phyloP scores from a whole-genome alignment of 2,113 vertebrate genomes.

The Myodes glareolus region DNA sequence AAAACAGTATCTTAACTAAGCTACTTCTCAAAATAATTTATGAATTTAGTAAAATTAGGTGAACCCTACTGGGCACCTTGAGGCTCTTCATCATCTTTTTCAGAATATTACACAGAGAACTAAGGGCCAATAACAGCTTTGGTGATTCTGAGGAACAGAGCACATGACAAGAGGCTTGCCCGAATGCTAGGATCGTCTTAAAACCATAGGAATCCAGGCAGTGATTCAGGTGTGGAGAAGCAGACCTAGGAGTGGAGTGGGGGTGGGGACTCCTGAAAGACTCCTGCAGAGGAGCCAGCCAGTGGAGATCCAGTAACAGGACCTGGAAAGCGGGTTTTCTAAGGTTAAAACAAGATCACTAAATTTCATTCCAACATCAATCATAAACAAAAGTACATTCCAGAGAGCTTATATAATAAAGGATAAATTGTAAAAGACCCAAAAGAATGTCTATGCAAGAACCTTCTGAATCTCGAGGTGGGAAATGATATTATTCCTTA shows the following conservation, averaged over 20 bases:
- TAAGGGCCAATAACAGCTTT: neutral
- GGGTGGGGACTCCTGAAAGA: neutral
- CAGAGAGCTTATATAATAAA: conserved; percentile 25
- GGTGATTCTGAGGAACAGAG: conserved; percentile 39
- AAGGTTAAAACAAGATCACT: neutral
- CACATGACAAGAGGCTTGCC: neutral
- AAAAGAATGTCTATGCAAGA: neutral
- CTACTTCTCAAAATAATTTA: conserved; percentile 7
- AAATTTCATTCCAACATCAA: neutral
- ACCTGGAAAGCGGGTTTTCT: neutral
- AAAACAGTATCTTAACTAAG: neutral
- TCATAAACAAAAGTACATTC: neutral
- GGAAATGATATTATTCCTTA: neutral
- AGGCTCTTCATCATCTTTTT: neutral
- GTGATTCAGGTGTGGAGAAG: neutral
- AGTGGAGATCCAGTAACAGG: neutral
- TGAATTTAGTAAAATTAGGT: neutral
- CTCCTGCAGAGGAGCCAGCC: neutral
- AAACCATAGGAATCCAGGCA: neutral
- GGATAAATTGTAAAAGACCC: neutral
- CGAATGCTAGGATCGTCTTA: neutral
- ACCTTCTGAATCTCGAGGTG: neutral
- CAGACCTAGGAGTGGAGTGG: neutral
- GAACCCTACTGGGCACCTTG: neutral
- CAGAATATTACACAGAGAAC: neutral